These are phyloP conservation scores for Penelope pileata DNA, from an alignment of 2,113 vertebrate species.

Conservation along the genomic window DNA sequence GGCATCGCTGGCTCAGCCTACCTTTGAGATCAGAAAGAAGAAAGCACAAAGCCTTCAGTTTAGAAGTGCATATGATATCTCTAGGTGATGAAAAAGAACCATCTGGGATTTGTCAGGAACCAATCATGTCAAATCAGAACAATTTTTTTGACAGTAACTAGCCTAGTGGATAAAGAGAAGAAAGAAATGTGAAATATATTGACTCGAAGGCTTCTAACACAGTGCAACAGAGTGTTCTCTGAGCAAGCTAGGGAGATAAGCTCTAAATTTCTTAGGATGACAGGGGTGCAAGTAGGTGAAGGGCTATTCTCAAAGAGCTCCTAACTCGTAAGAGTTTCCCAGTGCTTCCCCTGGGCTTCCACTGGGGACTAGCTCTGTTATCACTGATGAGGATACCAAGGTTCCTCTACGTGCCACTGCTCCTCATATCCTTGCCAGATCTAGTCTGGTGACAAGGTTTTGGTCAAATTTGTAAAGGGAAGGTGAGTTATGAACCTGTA, in stretches of 20 bases:
- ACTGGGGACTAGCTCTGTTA: neutral
- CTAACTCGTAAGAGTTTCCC: neutral
- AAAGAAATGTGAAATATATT: neutral
- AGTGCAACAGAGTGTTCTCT: neutral
- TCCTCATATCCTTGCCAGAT: neutral
- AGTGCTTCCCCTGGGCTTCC: neutral
- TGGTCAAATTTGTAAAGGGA: neutral
- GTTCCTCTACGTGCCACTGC: neutral
- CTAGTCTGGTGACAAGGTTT: neutral
- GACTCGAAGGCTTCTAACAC: neutral
- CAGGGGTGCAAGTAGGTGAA: neutral
- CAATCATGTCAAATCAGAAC: conserved; percentile 13
- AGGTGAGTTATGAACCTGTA: neutral
- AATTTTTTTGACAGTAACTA: neutral
- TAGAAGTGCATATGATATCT: neutral
- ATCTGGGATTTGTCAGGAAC: conserved; percentile 13
- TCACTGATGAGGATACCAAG: neutral
- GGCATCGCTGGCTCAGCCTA: neutral
- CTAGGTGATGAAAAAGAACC: neutral
- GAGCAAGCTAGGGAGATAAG: neutral
- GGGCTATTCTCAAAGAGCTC: neutral
- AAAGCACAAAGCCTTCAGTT: neutral
- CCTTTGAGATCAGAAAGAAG: neutral
- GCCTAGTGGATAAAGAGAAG: neutral
- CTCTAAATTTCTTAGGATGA: neutral